Evolutionary conservation across 1,140 invertebrate species (phyloP).

Genomic region (Plutomurus gul): DNA sequence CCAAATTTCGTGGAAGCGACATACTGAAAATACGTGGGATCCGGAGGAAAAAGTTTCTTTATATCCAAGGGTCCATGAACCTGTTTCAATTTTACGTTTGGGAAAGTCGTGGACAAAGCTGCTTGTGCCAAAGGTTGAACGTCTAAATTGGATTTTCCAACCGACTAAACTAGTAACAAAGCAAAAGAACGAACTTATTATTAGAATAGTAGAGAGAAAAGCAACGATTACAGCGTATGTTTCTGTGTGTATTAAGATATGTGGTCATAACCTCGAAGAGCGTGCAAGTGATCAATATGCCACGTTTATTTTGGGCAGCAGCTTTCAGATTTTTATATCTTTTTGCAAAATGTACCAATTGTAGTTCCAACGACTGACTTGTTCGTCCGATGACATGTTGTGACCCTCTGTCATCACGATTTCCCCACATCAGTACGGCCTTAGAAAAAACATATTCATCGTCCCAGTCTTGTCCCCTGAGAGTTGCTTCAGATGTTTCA

Average conservation of each 20-base stretch:
- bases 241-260: neutral
- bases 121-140: constrained; percentile 17
- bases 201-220: neutral
- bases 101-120: neutral
- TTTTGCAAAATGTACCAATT: constrained; percentile 29
- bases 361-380: neutral
- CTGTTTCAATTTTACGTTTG: neutral
- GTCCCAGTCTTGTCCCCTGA: constrained; percentile 18
- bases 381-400: neutral
- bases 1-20: neutral
- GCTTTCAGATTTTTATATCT: neutral
- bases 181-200: neutral
- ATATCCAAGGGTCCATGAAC: constrained; percentile 36
- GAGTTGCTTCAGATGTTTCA: neutral
- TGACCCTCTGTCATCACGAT: neutral
- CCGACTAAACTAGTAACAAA: neutral
- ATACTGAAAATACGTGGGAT: neutral
- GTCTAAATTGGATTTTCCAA: neutral
- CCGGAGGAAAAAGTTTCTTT: neutral
- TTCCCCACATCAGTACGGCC: neutral
- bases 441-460: constrained; percentile 27
- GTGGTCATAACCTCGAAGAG: constrained; percentile 29
- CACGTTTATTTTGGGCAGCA: neutral
- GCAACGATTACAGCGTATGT: no score
- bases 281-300: neutral